Percentiles rank a stretch among this genome's conserved stretches.
These are phyloP conservation scores for Exaiptasia diaphana DNA, from an alignment of 64 coral and sea anemone species.

Conservation along the genomic window DNA sequence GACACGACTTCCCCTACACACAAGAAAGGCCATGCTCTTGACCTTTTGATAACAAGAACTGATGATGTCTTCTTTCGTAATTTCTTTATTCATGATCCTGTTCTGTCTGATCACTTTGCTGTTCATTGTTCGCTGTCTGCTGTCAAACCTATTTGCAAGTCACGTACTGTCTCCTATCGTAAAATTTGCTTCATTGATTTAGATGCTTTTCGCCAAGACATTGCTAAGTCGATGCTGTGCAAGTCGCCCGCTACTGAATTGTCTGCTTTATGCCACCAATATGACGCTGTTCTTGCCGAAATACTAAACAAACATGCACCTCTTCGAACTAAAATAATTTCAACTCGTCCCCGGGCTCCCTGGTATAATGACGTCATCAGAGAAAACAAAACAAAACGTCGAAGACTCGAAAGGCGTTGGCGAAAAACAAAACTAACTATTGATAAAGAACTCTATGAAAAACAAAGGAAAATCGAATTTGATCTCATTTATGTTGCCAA, in stretches of 20 bases:
- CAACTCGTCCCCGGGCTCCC: slow-evolving; percentile 22
- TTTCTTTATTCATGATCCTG: slow-evolving; percentile 15
- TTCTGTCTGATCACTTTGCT: slow-evolving; percentile 37
- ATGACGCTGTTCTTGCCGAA: slow-evolving; percentile 17
- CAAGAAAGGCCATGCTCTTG: slow-evolving; percentile 5
- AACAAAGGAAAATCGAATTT: slow-evolving; percentile 9
- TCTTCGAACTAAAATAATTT: neutral
- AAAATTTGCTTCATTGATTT: slow-evolving; percentile 15
- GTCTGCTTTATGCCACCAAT: slow-evolving; percentile 7
- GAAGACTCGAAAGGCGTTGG: slow-evolving; percentile 33
- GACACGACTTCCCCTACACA: neutral
- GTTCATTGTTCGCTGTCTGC: slow-evolving; percentile 35
- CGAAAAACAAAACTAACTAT: neutral
- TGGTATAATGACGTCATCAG: slow-evolving; percentile 17
- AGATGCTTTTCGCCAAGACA: slow-evolving; percentile 1
- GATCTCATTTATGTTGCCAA: too few species aligned
- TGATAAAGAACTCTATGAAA: neutral
- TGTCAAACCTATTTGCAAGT: slow-evolving; percentile 3
- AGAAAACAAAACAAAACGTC: slow-evolving; percentile 16
- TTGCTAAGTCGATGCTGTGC: neutral
- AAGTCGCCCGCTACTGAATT: slow-evolving; percentile 3
- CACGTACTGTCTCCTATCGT: neutral
- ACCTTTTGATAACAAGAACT: slow-evolving; percentile 19
- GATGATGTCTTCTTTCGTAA: neutral
- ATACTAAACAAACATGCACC: slow-evolving; percentile 43